Evolutionary conservation across 2,113 vertebrate genomes (phyloP), one percentile per base, ranked within the genome.

Genomic region (Chauna torquata): DNA sequence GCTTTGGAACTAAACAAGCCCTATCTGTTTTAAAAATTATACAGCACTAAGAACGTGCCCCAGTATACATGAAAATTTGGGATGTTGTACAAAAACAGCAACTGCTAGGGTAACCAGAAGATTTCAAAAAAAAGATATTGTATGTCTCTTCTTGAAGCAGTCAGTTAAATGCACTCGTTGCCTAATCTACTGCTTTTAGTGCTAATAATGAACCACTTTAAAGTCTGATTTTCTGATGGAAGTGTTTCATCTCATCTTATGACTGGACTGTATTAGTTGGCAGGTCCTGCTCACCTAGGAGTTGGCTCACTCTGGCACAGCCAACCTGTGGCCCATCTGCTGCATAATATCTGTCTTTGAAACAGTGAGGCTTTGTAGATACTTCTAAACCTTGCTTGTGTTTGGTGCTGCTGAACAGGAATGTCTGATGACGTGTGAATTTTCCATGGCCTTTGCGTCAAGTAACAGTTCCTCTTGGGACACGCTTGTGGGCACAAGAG

Each of bases 11-110:
- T 74, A 94, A 96, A 80, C 42, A 90, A 95, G 54, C 42, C 85
- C 94, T 95, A 96, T 97, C 96, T 96, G 96, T 84, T 93, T 94
- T 72, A 65, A 83, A 93, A 94, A 92, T 85, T 91, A 74, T 32
- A 61, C 81, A 91, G 54, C 61, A 34, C 66, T 66, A 62, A 7
- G 50, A 96, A 92, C 1, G 12, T 76, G 58, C 54, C 7, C 0
- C 62, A 70, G n/a, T 74, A 92, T 62, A 55, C 54, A 85, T 85
- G 45, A 85, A 80, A 91, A 82, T 85, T 88, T 44, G 66, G 82
- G 85, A 62, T 85, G 42, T 45, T 74, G 81, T 62, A 1, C 75
- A 75, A 95, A 88, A 88, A 78, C 38, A 88, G 45, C 42, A 88
- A 34, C 62, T 92, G 69, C 40, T 57, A 23, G 38, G 18, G 14